A percentile compares a stretch with the other conserved stretches of the same genome.
Evolutionary conservation across 2,113 vertebrate genomes (phyloP).

Genomic region (Alethe diademata): DNA sequence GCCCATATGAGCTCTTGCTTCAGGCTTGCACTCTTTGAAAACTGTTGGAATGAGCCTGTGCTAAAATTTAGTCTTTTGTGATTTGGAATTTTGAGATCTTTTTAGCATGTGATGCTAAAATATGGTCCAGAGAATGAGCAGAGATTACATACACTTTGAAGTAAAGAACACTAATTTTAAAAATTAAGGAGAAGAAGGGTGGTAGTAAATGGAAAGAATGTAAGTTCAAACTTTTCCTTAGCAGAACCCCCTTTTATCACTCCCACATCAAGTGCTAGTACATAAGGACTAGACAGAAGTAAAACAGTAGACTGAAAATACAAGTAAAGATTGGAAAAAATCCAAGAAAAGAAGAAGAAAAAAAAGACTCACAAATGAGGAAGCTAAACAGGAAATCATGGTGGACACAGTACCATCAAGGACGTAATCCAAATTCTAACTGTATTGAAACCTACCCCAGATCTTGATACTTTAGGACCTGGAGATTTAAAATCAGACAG

Average conservation of each 20-base stretch:
- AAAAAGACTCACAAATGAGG: background rate
- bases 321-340: background rate
- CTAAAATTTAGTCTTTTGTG: background rate
- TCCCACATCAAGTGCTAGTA: background rate
- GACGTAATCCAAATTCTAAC: background rate
- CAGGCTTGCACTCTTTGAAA: background rate
- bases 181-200: background rate
- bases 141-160: background rate
- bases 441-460: background rate
- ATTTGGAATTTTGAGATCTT: background rate
- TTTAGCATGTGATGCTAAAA: background rate
- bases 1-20: slow-evolving; percentile 8
- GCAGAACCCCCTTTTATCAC: background rate
- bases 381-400: background rate
- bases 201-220: background rate
- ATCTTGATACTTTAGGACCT: background rate
- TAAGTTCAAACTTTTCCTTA: background rate
- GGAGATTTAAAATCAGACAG: background rate
- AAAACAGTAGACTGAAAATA: background rate
- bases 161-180: background rate
- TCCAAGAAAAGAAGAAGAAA: background rate
- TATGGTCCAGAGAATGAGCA: background rate
- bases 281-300: background rate
- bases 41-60: background rate
- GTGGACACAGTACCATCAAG: background rate